phyloP scores from a whole-genome alignment of 2,797 vertebrate genomes.

The Artibeus lituratus region DNA sequence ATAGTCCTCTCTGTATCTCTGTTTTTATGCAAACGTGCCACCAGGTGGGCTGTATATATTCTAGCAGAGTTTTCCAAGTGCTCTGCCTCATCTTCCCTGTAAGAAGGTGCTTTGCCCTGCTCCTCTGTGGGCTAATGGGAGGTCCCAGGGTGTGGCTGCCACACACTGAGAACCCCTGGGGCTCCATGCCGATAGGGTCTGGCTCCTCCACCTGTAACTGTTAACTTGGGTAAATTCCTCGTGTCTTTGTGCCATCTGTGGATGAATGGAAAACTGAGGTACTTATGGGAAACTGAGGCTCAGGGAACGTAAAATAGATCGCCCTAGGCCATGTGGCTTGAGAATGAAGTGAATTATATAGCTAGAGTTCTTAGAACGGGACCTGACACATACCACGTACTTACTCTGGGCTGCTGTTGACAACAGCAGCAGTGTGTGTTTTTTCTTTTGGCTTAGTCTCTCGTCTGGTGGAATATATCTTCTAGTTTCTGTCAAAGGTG shows the following conservation, averaged over 20 bases:
- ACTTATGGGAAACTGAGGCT: neutral
- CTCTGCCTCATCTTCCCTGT: neutral
- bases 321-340: neutral
- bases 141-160: neutral
- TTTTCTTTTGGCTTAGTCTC: neutral
- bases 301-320: neutral
- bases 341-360: neutral
- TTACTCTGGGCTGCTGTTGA: neutral
- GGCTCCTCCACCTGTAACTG: neutral
- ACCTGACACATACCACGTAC: neutral
- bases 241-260: neutral
- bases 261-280: neutral
- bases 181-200: neutral
- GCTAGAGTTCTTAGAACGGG: neutral
- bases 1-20: neutral
- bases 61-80: neutral
- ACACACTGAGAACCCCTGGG: too few relatives aligned
- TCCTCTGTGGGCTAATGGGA: neutral
- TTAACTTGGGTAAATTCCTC: neutral
- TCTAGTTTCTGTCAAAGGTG: neutral
- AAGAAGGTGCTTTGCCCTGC: neutral
- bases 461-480: neutral
- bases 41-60: rapidly evolving
- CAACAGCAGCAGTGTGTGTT: neutral
- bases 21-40: neutral